These are phyloP conservation scores for Dermolepida albohirtum DNA, from an alignment of 2,888 invertebrate species.

Conservation along the genomic window DNA sequence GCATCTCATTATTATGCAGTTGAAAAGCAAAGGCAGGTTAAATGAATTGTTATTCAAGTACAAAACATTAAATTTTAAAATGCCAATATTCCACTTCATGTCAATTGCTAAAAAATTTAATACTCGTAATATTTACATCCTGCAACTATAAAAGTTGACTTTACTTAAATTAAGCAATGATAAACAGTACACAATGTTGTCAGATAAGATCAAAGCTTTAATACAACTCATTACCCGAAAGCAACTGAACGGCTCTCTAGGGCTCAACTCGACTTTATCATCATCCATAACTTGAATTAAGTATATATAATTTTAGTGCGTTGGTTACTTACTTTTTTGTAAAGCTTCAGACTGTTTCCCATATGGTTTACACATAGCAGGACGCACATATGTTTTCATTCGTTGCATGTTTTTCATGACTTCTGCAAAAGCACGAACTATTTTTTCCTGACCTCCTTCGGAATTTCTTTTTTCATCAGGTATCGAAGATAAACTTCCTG, in stretches of 20 bases:
- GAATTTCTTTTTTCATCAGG: slow-evolving; percentile 61
- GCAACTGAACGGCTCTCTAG: slow-evolving; percentile 57
- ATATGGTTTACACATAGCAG: slow-evolving; percentile 91
- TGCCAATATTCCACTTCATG: too few species aligned
- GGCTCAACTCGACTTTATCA: slow-evolving; percentile 56
- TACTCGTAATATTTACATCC: too few species aligned
- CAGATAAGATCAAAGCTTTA: slow-evolving; percentile 52
- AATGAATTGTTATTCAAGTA: too few species aligned
- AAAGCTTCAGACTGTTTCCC: slow-evolving; percentile 90
- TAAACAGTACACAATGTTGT: slow-evolving; percentile 18
- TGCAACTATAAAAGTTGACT: too few species aligned
- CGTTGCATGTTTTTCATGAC: slow-evolving; percentile 89
- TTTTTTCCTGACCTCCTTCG: slow-evolving; percentile 82
- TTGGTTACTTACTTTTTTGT: slow-evolving; percentile 78
- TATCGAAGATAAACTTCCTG: slow-evolving; percentile 46
- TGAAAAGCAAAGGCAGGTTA: too few species aligned
- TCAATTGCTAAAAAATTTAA: too few species aligned
- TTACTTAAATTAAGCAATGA: too few species aligned
- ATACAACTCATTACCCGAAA: slow-evolving; percentile 47
- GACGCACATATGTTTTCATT: slow-evolving; percentile 89
- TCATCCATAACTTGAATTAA: slow-evolving; percentile 50
- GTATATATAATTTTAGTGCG: neutral
- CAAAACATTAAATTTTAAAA: too few species aligned
- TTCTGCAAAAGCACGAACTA: slow-evolving; percentile 86
- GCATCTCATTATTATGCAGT: too few species aligned